phyloP scores from a whole-genome alignment of 1,140 invertebrate species.

The Halictus rubicundus region DNA sequence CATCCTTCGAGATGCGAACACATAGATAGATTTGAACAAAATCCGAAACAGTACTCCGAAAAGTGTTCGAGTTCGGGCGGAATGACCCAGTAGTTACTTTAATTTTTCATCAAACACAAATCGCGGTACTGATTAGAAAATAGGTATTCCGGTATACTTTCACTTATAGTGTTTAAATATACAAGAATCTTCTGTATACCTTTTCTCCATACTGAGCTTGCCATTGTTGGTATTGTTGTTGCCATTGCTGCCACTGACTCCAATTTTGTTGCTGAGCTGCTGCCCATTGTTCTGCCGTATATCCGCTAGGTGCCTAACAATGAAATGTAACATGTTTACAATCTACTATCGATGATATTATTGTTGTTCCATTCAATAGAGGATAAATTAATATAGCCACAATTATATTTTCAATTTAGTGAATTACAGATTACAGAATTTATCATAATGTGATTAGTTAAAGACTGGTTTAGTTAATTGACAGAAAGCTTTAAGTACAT shows the following conservation, averaged over 20 bases:
- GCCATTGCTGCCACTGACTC: constrained; percentile 92
- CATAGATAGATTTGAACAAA: no score
- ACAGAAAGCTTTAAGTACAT: background rate
- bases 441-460: background rate
- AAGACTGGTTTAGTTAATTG: background rate
- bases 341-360: background rate
- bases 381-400: background rate
- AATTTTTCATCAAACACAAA: background rate
- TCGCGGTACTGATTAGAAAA: background rate
- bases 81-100: background rate
- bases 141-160: background rate
- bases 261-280: constrained; percentile 88
- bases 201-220: constrained; percentile 90
- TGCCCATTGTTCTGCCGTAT: constrained; percentile 86
- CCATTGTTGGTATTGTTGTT: constrained; percentile 92
- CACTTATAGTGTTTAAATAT: background rate
- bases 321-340: background rate
- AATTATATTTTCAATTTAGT: background rate
- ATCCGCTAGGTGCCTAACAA: constrained; percentile 81
- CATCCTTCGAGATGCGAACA: no score
- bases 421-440: background rate
- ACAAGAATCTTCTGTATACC: constrained; percentile 76
- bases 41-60: no score
- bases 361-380: background rate
- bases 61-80: no score